Evolutionary conservation across 2,888 invertebrate species (phyloP), one percentile per base, ranked within the genome.

Genomic region (Choristoneura rosaceana): DNA sequence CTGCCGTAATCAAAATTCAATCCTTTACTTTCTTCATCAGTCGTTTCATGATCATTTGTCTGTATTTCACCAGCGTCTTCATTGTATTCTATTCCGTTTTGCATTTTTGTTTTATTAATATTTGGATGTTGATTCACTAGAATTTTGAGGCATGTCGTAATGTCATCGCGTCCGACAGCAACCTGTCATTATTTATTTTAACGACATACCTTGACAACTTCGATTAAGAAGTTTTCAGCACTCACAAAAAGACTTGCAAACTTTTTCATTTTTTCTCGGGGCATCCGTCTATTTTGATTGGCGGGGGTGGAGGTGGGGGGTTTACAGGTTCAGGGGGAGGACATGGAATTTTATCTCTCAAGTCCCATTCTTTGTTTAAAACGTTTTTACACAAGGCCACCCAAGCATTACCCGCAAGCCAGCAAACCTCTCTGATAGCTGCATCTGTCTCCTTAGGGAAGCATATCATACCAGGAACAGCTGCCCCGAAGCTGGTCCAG

Each of bases 361-460:
- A n/a, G 34, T 59, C 34, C 2, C 34, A 34, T 3, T 59, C 25
- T 25, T 7, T 34, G 10, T 34, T 38, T 0, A 4, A 10, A 34
- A 15, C 5, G 15, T 14, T 4, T 14, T 59, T 59, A n/a, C 38
- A 59, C 9, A 38, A n/a, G 9, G 59, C 10, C 14, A 59, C 8
- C n/a, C 64, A 58, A 1, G 47, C 55, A 0, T 68, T 47, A 1
- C 47, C 62, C 14, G 38, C 8, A 2, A 10, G 9, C 15, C 47
- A 59, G 15, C 55, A n/a, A 0, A 68, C 7, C 0, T 38, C 17
- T 15, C 67, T 67, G 0, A 67, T 58, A 0, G 45, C 17, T 4
- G 41, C 67, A 58, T 71, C 71, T 0, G 71, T 71, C 4, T 58
- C 63, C 33, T 47, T 33, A 0, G 71, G 71, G 8, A 58, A 71